A percentile compares a stretch with the other conserved stretches of the same genome.
Evolutionary conservation across 1,140 invertebrate genomes (phyloP).

Genomic region (Chironomus striatipennis): DNA sequence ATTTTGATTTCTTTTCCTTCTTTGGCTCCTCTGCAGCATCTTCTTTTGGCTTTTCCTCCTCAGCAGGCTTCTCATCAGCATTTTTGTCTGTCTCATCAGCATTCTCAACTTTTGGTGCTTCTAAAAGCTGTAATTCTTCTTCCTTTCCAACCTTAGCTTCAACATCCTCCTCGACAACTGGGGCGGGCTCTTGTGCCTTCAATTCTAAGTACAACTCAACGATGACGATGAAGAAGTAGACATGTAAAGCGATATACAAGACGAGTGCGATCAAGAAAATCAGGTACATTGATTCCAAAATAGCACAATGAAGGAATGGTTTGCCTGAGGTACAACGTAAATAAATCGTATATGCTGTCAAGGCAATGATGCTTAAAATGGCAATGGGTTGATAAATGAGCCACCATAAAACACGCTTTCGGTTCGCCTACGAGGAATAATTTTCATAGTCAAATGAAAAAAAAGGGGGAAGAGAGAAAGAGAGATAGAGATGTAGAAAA

Average conservation of each 20-base stretch:
- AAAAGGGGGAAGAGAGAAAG: neutral
- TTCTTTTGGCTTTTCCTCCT: neutral
- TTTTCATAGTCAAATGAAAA: neutral
- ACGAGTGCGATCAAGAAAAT: neutral
- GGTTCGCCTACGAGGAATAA: neutral
- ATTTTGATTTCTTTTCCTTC: neutral
- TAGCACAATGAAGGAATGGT: neutral
- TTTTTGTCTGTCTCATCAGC: slow-evolving; percentile 1
- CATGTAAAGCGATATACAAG: neutral
- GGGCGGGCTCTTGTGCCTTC: neutral
- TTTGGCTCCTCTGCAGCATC: neutral
- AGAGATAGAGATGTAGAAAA: neutral
- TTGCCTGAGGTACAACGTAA: neutral
- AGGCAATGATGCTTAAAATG: slow-evolving; percentile 14
- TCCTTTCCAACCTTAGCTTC: neutral
- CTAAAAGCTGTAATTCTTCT: neutral
- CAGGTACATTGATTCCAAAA: neutral
- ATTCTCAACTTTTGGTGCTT: neutral
- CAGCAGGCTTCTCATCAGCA: neutral
- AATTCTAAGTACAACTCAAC: neutral
- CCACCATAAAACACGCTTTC: slow-evolving; percentile 11
- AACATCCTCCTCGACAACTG: neutral
- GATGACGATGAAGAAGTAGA: slow-evolving; percentile 10
- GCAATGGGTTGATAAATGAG: slow-evolving; percentile 18
- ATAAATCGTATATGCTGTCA: neutral